Percentiles rank a stretch among this genome's conserved stretches.
Conservation (phyloP, 64 coral and sea anemone genomes). For the Catalaphyllia jardinei region DNA sequence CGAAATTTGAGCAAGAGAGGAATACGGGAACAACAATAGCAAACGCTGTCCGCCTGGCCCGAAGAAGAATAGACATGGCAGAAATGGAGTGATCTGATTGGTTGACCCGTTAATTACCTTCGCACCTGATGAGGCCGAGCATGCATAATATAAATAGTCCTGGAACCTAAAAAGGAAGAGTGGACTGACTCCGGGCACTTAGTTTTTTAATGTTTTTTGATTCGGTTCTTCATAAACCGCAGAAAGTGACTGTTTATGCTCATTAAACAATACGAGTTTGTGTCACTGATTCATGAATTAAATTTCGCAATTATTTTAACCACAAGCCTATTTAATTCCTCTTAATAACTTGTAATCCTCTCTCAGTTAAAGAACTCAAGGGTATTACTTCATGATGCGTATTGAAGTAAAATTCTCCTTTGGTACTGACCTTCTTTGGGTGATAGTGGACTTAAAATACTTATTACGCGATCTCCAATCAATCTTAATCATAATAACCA, state of each 20-base stretch:
- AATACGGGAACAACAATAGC: constrained; percentile 7
- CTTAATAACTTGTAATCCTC: too few relatives aligned
- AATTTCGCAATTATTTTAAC: too few relatives aligned
- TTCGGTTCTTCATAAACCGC: not conserved
- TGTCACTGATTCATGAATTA: too few relatives aligned
- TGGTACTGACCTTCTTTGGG: too few relatives aligned
- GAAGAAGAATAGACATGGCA: not conserved
- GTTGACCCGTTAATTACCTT: constrained; percentile 12
- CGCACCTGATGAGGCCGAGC: constrained; percentile 8
- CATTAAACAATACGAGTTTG: not conserved
- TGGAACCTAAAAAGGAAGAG: not conserved
- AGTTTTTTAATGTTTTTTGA: not conserved
- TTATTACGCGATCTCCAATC: too few relatives aligned
- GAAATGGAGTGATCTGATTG: constrained; percentile 18
- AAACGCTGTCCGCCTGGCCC: not conserved
- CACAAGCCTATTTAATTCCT: too few relatives aligned
- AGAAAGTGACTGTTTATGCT: not conserved
- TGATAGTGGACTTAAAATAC: too few relatives aligned
- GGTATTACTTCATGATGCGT: too few relatives aligned
- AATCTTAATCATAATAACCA: too few relatives aligned
- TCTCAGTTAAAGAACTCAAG: too few relatives aligned
- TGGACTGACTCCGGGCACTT: not conserved
- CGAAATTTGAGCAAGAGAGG: constrained; percentile 7
- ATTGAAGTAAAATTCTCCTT: too few relatives aligned
- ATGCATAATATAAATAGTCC: constrained; percentile 19